Evolutionary conservation across 2,888 invertebrate species (phyloP).

Genomic region (Plebejus melissa): DNA sequence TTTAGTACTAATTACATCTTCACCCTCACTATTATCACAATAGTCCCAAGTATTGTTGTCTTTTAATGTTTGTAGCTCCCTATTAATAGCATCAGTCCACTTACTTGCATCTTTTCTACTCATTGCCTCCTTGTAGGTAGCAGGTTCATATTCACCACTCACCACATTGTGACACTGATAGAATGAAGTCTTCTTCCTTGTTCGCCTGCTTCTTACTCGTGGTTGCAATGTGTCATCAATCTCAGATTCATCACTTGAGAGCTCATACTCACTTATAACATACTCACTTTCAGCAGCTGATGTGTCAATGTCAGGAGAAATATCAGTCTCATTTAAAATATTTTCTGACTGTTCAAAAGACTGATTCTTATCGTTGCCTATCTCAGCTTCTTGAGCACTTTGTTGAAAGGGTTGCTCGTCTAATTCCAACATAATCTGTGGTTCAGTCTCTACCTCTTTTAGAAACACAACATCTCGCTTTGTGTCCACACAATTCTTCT

Average conservation of each 20-base stretch:
- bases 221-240: too few species aligned
- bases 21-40: neutral
- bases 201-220: neutral
- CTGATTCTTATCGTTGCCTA: too few species aligned
- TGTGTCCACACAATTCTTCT: constrained; percentile 25
- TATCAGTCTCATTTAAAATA: too few species aligned
- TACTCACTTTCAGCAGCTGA: too few species aligned
- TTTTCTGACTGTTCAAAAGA: too few species aligned
- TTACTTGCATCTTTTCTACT: neutral
- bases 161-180: neutral
- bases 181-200: neutral
- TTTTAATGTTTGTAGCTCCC: neutral
- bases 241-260: too few species aligned
- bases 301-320: too few species aligned
- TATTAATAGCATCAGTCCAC: constrained; percentile 10
- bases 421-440: neutral
- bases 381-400: too few species aligned
- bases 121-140: neutral
- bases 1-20: constrained; percentile 31
- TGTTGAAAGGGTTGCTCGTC: too few species aligned
- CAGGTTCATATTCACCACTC: neutral
- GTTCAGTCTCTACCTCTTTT: neutral
- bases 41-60: neutral
- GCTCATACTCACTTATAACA: too few species aligned
- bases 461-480: constrained; percentile 30